Conservation (phyloP, 2,113 vertebrate genomes). For the Misgurnus anguillicaudatus region DNA sequence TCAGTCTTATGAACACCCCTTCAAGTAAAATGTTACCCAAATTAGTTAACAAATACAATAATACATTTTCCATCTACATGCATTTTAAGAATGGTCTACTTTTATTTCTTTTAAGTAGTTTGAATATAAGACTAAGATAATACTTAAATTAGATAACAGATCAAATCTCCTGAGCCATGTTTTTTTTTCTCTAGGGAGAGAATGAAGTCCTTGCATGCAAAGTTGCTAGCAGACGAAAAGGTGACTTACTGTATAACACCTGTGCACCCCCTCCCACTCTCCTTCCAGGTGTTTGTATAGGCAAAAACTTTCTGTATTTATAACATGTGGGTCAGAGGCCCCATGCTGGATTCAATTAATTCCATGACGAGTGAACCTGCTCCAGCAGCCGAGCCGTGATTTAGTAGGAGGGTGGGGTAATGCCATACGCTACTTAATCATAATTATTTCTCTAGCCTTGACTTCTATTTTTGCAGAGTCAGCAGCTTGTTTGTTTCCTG, state of each 20-base stretch:
- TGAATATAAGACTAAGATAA: too few relatives aligned
- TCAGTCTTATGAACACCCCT: too few relatives aligned
- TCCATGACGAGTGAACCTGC: conserved; percentile 55
- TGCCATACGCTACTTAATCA: conserved; percentile 67
- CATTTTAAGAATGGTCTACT: too few relatives aligned
- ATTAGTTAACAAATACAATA: too few relatives aligned
- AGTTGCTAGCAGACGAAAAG: conserved; percentile 24
- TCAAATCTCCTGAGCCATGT: too few relatives aligned
- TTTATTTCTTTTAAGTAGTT: too few relatives aligned
- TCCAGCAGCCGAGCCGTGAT: conserved; percentile 58
- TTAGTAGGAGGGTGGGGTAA: conserved; percentile 55
- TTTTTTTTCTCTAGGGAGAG: neutral
- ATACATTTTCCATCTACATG: too few relatives aligned
- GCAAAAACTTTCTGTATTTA: conserved; percentile 58
- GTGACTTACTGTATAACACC: conserved; percentile 26
- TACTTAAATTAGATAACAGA: too few relatives aligned
- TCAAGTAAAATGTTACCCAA: too few relatives aligned
- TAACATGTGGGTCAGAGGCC: conserved; percentile 69
- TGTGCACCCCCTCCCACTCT: neutral
- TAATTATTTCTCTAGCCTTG: conserved; percentile 64
- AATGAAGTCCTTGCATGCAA: conserved; percentile 1
- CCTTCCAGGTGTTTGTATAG: conserved; percentile 42
- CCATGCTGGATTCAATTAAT: conserved; percentile 42
- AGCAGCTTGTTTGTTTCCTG: conserved; percentile 51
- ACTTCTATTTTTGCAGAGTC: conserved; percentile 60